Conservation (phyloP, 2,797 vertebrate genomes). For the Galaxias olidus region DNA sequence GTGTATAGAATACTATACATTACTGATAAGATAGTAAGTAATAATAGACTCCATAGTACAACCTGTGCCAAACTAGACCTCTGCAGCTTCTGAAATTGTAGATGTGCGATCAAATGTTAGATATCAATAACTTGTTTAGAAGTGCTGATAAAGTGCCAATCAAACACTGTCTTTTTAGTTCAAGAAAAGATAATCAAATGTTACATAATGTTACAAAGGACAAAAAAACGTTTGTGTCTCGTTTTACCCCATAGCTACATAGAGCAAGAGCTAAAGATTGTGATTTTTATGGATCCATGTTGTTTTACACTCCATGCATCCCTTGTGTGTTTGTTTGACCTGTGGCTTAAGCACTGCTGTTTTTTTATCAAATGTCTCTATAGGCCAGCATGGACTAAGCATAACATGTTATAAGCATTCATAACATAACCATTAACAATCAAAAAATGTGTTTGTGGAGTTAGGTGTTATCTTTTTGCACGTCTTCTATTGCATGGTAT, state of each 20-base stretch:
- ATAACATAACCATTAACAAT: conserved; percentile 85
- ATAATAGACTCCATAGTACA: conserved; percentile 80
- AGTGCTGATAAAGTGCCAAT: conserved; percentile 85
- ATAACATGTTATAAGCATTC: conserved; percentile 86
- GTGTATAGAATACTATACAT: conserved; percentile 78
- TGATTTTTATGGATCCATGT: conserved; percentile 83
- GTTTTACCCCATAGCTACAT: conserved; percentile 82
- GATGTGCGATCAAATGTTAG: conserved; percentile 83
- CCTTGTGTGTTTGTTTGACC: conserved; percentile 84
- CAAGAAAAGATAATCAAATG: conserved; percentile 82
- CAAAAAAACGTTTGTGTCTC: conserved; percentile 78
- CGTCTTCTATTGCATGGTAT: conserved; percentile 87
- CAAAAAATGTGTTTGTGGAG: conserved; percentile 84
- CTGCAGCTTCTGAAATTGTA: conserved; percentile 83
- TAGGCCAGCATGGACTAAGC: conserved; percentile 86
- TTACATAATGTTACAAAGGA: conserved; percentile 76
- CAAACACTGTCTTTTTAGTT: conserved; percentile 81
- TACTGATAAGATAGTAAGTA: conserved; percentile 81
- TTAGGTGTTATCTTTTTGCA: conserved; percentile 87
- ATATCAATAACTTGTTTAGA: conserved; percentile 83
- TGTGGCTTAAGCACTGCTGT: conserved; percentile 85
- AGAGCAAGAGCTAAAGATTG: conserved; percentile 81
- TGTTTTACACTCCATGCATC: conserved; percentile 82
- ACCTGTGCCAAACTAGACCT: conserved; percentile 82
- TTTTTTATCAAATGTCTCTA: conserved; percentile 82